Evolutionary conservation across 1,140 invertebrate genomes (phyloP).

Genomic region (Branchinecta lynchi): DNA sequence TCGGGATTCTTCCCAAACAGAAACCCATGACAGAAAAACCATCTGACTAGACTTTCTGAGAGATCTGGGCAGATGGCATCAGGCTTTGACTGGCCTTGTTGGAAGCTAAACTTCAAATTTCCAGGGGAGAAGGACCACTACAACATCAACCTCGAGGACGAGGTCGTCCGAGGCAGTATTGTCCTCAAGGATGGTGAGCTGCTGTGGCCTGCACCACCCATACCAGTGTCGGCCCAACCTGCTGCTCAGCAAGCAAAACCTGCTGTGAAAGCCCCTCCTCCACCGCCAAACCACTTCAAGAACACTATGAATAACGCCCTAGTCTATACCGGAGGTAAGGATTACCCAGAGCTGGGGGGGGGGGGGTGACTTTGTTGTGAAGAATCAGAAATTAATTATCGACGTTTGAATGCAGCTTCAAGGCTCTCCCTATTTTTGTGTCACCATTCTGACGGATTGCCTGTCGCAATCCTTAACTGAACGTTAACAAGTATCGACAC

Average conservation of each 20-base stretch:
- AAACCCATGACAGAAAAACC: constrained; percentile 18
- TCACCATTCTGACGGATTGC: no score
- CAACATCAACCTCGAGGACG: constrained; percentile 62
- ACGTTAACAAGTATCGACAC: no score
- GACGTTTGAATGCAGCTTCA: no score
- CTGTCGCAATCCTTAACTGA: no score
- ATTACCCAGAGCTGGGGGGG: no score
- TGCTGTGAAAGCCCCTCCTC: constrained; percentile 30
- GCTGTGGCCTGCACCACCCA: constrained; percentile 60
- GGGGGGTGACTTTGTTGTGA: no score
- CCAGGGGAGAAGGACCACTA: constrained; percentile 50
- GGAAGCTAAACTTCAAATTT: no score
- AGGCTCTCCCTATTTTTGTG: no score
- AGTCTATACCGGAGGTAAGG: constrained; percentile 48
- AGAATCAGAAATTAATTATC: no score
- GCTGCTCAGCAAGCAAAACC: constrained; percentile 32
- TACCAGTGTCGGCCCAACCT: constrained; percentile 35
- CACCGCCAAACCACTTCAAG: constrained; percentile 35
- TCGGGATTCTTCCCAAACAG: no score
- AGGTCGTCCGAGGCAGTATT: constrained; percentile 68
- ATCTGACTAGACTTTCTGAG: constrained; percentile 31
- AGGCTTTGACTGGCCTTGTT: background rate
- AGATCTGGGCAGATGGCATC: no score
- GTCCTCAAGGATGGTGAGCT: constrained; percentile 54
- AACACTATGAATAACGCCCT: constrained; percentile 47